Evolutionary conservation across 2,888 invertebrate genomes (phyloP), one percentile per base, ranked within the genome.

Genomic region (Orthosia gracilis): DNA sequence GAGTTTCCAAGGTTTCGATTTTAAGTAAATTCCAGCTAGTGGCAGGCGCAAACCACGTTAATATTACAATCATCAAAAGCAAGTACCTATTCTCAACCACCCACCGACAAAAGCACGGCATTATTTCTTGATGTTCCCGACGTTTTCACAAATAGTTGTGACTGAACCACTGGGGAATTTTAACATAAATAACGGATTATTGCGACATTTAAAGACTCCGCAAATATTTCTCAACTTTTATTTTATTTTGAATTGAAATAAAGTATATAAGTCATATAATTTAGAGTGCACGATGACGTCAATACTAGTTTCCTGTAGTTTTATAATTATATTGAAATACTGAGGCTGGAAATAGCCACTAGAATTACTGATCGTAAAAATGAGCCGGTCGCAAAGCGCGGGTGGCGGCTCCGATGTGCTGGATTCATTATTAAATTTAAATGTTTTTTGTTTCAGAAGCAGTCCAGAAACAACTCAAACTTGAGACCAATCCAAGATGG

Each of bases 401-500:
- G 66, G 23, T 17, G 55, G 45, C 17, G n/a, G 45, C 50, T 52
- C 57, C 64, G 57, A 62, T 58, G 63, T 49, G 55, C 59, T 59
- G 11, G 63, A 70, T 64, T 66, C 57, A 65, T 77, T 71, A 78
- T 71, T 77, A 65, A 78, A 71, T 65, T 63, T 63, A 50, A 62
- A 65, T 21, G 45, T 45, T 65, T 50, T 84, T 92, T 92, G 91
- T 96, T 96, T 13, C 95, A 96, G 96, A 92, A 91, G 87, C 87
- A 86, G 87, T 88, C 90, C 85, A 90, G 83, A 87, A 90, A 85
- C 89, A 91, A 90, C 90, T 89, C 85, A 89, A 84, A 86, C 71
- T 86, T 89, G 94, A 95, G 93, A 94, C 93, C 93, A 92, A 94
- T 89, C 89, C 84, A 89, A 89, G 90, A 89, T 91, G 92, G 92